phyloP scores from a whole-genome alignment of 1,140 invertebrate species.

The Drosophila micromelanica region DNA sequence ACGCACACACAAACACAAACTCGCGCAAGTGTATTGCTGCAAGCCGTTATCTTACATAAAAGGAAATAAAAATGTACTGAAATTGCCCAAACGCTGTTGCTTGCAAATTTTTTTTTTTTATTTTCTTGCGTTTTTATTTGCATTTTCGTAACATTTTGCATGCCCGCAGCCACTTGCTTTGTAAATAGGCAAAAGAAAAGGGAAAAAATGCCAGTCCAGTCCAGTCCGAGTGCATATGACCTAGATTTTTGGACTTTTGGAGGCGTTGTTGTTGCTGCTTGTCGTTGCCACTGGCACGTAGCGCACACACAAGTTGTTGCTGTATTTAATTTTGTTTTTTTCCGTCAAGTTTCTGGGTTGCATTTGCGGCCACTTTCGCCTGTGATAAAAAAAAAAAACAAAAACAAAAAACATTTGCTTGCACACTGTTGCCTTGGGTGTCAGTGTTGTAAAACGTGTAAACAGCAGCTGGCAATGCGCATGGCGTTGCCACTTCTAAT shows the following conservation, averaged over 20 bases:
- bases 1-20: constrained; percentile 3
- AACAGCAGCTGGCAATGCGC: constrained; percentile 21
- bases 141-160: background rate
- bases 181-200: constrained; percentile 25
- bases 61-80: constrained; percentile 3
- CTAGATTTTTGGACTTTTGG: constrained; percentile 40
- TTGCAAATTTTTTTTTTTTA: constrained; percentile 2
- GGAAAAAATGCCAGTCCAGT: background rate
- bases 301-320: constrained; percentile 6
- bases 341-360: background rate
- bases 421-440: constrained; percentile 15
- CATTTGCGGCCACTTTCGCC: constrained; percentile 37
- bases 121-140: constrained; percentile 21
- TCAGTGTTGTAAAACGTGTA: constrained; percentile 36
- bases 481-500: constrained; percentile 34
- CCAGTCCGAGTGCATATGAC: constrained; percentile 43
- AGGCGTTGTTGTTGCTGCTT: constrained; percentile 19
- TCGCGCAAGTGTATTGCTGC: background rate
- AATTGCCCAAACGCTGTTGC: constrained; percentile 13
- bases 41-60: background rate
- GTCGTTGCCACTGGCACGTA: constrained; percentile 31
- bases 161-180: constrained; percentile 9
- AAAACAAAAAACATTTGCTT: constrained; percentile 34
- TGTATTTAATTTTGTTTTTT: constrained; percentile 5
- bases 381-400: constrained; percentile 9